A percentile compares a stretch with the other conserved stretches of the same genome.
Evolutionary conservation across 2,888 invertebrate genomes (phyloP).

Genomic region (Acronicta alni): DNA sequence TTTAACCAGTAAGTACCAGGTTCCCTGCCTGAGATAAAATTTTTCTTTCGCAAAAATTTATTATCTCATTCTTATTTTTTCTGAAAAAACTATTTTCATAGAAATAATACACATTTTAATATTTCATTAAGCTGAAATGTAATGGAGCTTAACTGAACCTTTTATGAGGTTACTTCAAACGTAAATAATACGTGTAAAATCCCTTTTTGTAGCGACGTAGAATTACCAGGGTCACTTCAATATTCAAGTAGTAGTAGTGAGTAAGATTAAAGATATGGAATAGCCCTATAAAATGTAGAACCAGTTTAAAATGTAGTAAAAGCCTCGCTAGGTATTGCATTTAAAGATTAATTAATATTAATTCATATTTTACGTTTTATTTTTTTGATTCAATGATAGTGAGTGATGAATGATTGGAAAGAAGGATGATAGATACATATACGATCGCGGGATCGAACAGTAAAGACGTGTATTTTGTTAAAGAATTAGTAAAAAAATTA

Average conservation of each 20-base stretch:
- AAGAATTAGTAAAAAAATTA: too few relatives aligned
- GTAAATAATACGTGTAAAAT: conserved; percentile 52
- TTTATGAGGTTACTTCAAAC: conserved; percentile 47
- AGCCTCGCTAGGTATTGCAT: background rate
- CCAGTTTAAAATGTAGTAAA: background rate
- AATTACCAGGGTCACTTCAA: conserved; percentile 51
- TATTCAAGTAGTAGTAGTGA: conserved; percentile 52
- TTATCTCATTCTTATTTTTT: conserved; percentile 21
- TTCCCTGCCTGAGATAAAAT: too few relatives aligned
- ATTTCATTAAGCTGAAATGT: conserved; percentile 55
- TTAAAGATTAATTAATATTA: too few relatives aligned
- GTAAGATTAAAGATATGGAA: conserved; percentile 35
- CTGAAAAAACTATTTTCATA: conserved; percentile 36
- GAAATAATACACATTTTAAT: conserved; percentile 52
- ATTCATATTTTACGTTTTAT: too few relatives aligned
- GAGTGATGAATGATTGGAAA: too few relatives aligned
- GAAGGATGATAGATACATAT: too few relatives aligned
- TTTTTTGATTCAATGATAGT: too few relatives aligned
- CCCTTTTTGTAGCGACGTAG: conserved; percentile 53
- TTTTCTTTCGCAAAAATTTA: too few relatives aligned
- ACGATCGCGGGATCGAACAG: too few relatives aligned
- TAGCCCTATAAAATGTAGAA: conserved; percentile 7
- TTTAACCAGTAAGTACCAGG: too few relatives aligned
- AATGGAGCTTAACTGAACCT: conserved; percentile 54
- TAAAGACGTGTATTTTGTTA: too few relatives aligned